Evolutionary conservation across 2,797 vertebrate species (phyloP).

Genomic region (Sarcoramphus papa): DNA sequence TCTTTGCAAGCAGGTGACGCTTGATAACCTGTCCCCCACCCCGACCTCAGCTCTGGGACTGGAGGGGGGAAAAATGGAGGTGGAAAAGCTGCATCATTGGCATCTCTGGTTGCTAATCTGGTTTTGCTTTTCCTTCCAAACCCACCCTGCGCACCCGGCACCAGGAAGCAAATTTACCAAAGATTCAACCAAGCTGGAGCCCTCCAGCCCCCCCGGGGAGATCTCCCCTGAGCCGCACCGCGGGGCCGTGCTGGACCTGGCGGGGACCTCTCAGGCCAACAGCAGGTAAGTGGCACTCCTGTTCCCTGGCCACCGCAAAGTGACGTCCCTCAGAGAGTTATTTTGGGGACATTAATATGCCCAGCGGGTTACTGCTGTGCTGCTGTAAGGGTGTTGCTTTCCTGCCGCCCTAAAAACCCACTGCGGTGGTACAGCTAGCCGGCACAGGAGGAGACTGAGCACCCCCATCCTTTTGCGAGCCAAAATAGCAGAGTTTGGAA

Average conservation of each 20-base stretch:
- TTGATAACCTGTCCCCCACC: not conserved
- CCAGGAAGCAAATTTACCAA: slow-evolving; percentile 82
- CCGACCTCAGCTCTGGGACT: not conserved
- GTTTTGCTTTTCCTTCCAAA: slow-evolving; percentile 14
- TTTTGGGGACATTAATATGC: not conserved
- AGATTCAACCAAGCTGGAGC: slow-evolving; percentile 77
- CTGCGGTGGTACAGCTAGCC: not conserved
- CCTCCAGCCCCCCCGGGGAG: slow-evolving; percentile 70
- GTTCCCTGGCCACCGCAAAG: not conserved
- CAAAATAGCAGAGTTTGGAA: not conserved
- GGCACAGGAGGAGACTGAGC: not conserved
- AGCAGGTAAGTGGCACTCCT: slow-evolving; percentile 24
- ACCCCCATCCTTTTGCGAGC: not conserved
- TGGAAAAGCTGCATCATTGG: not conserved
- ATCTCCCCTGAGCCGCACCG: slow-evolving; percentile 61
- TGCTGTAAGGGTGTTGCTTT: not conserved
- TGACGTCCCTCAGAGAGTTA: not conserved
- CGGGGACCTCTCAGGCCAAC: slow-evolving; percentile 44
- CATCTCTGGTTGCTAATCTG: slow-evolving; percentile 9
- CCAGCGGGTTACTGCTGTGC: not conserved
- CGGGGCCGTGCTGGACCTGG: slow-evolving; percentile 55
- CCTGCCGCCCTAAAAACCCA: not conserved
- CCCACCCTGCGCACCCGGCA: not conserved
- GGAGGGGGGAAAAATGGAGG: too few relatives aligned
- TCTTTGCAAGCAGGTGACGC: not conserved